Evolutionary conservation across 2,888 invertebrate species (phyloP).

Genomic region (Polyommatus icarus): DNA sequence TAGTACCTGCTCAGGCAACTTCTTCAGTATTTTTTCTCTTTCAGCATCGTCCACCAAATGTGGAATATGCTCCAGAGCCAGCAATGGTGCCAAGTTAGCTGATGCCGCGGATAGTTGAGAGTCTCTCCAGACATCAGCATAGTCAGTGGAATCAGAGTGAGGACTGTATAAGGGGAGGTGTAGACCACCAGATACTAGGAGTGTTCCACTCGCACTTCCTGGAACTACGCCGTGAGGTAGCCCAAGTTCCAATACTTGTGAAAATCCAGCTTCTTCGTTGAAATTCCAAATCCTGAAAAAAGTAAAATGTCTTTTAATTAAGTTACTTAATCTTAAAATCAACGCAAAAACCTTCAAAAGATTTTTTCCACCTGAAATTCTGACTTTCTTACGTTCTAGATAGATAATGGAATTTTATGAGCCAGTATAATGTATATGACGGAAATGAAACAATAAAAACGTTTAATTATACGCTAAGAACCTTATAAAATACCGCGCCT

Average conservation of each 20-base stretch:
- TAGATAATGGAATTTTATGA: too few relatives aligned
- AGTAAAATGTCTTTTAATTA: background rate
- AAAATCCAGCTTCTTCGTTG: slow-evolving; percentile 85
- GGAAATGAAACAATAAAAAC: too few relatives aligned
- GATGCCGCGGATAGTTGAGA: slow-evolving; percentile 77
- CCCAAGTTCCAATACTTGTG: slow-evolving; percentile 83
- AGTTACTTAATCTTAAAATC: background rate
- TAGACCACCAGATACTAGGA: slow-evolving; percentile 82
- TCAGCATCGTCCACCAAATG: slow-evolving; percentile 76
- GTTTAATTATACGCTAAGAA: too few relatives aligned
- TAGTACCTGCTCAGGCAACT: slow-evolving; percentile 79
- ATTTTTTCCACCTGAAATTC: too few relatives aligned
- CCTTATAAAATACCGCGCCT: too few relatives aligned
- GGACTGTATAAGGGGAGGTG: slow-evolving; percentile 77
- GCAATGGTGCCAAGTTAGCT: slow-evolving; percentile 79
- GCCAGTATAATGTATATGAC: too few relatives aligned
- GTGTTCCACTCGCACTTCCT: slow-evolving; percentile 82
- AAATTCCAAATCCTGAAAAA: slow-evolving; percentile 83
- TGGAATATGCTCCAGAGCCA: slow-evolving; percentile 78
- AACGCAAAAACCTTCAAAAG: too few relatives aligned
- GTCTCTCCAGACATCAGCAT: slow-evolving; percentile 71
- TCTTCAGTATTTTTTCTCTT: slow-evolving; percentile 72
- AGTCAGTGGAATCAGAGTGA: slow-evolving; percentile 62
- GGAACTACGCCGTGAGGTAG: slow-evolving; percentile 83
- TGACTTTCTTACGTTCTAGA: too few relatives aligned